Base-by-base conservation (phyloP, 2,797 vertebrate genomes). In the Chaunax sp. region DNA sequence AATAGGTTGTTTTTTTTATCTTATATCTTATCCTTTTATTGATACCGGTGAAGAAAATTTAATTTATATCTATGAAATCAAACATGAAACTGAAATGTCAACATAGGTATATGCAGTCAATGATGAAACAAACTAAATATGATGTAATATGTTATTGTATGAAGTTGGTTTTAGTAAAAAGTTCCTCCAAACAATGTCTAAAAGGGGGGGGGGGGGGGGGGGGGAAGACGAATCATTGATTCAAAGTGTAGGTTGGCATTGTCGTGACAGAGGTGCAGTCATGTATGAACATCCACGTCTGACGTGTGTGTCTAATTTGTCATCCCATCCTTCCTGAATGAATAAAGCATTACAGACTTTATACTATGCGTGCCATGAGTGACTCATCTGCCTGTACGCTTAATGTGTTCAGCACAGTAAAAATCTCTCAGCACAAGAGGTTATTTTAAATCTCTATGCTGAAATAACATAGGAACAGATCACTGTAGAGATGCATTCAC, bases 301-400 rank as follows among this genome's bases (percentile, higher is more conserved):
- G n/a, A 41, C 23, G 11, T 68, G 60, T 72, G 41, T 54, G 26
- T 75, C 1, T 50, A 69, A 78, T 78, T 64, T 77, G 72, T 77
- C 69, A 70, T 69, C 75, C 49, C 44, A 68, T 65, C 33, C 66
- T 11, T 35, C 37, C 60, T 60, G 54, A 64, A 74, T 73, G 49
- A 79, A 71, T 79, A 77, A 80, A 77, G 68, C 70, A 71, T 63
- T 37, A 38, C 55, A 66, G 37, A 47, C 51, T 6, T 82, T 61
- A 72, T 63, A 40, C 44, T 65, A 4, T 68, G 47, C 72, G 33
- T 84, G 78, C 59, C 37, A 26, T 47, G 52, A 49, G 22, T 76
- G 77, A 79, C 58, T 83, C 77, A 76, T 61, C 45, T 52, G 47
- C 41, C 52, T 62, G 45, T 53, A 2, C 50, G 70, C 63, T 23